Conservation (phyloP, 23 tunicate genomes). For the Trididemnum nubilum region DNA sequence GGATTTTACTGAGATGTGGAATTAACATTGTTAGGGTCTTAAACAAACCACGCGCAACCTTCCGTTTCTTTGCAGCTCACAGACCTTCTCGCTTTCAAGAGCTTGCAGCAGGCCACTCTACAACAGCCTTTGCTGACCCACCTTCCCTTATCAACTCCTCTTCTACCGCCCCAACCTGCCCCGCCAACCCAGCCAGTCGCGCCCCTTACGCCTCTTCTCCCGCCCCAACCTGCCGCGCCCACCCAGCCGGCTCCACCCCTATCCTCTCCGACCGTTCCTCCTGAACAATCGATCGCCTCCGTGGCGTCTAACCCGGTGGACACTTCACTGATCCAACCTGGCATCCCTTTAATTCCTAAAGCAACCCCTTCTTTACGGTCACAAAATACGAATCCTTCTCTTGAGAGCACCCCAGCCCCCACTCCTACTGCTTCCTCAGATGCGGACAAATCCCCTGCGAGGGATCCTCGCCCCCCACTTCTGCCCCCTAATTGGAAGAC, state of each 20-base stretch:
- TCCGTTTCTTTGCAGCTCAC: slow-evolving; percentile 36
- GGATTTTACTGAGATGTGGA: no score
- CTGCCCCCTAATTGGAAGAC: slow-evolving; percentile 89
- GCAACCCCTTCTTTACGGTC: background rate
- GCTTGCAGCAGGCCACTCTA: background rate
- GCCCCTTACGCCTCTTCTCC: background rate
- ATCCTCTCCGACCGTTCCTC: background rate
- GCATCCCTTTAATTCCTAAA: background rate
- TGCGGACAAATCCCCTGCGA: slow-evolving; percentile 22
- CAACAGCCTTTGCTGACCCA: background rate
- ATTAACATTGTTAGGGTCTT: no score
- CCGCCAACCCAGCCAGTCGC: background rate
- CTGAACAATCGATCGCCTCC: background rate
- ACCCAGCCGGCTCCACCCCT: background rate
- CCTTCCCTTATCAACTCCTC: background rate
- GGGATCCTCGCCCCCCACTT: slow-evolving; percentile 59
- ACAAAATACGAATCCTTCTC: no score
- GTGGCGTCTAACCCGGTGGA: background rate
- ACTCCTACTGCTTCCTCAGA: background rate
- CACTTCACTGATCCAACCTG: background rate
- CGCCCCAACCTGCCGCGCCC: background rate
- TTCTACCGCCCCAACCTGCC: background rate
- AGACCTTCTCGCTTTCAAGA: slow-evolving; percentile 18
- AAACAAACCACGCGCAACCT: no score
- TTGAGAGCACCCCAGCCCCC: background rate